Base-by-base conservation (phyloP, 2,888 invertebrate species). In the Amblyteles armatorius region DNA sequence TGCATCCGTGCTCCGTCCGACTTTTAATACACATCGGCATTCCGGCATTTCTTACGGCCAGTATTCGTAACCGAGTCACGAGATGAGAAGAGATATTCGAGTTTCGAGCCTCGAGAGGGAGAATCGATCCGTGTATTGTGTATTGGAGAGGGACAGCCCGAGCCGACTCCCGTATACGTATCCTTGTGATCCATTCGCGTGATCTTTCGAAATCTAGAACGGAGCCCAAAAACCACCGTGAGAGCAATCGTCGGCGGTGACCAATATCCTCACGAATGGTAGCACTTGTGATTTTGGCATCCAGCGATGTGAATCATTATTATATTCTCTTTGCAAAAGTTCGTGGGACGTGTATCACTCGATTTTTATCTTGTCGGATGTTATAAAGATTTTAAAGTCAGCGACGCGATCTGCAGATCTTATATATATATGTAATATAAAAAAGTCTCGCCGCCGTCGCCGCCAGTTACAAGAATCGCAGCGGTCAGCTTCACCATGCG, bases 131-230 rank as follows among this genome's bases (percentile, higher is more conserved):
- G 76, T 72, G 52, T 33, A 55, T 71, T 71, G 55, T 71, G 55
- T 22, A 52, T 52, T 65, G 36, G 22, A 76, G 63, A 52, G n/a
- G 19, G 11, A 13, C 29, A 33, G 50, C 19, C 50, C 36, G 16
- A 16, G 44, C 16, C 16, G 48, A 29, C 36, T 67, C 71, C 72
- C 65, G 65, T 44, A 50, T 63, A 50, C 60, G 48, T 63, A 72
- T 69, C 74, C 55, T 69, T 68, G 55, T 63, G 68, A 16, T 60
- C 60, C 72, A 67, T 63, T 81, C 87, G 83, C 86, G 88, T 85
- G 84, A 81, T 71, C 85, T 84, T 83, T 84, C 85, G 80, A 85
- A 81, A 82, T 79, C 82, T 83, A 84, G 84, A 87, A 85, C 16
- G n/a, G 63, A 16, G 13, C n/a, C 65, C 48, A 16, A 57, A 69